A percentile compares a stretch with the other conserved stretches of the same genome.
These are phyloP conservation scores for Xestia sexstrigata DNA, from an alignment of 2,888 invertebrate genomes.

Conservation along the genomic window DNA sequence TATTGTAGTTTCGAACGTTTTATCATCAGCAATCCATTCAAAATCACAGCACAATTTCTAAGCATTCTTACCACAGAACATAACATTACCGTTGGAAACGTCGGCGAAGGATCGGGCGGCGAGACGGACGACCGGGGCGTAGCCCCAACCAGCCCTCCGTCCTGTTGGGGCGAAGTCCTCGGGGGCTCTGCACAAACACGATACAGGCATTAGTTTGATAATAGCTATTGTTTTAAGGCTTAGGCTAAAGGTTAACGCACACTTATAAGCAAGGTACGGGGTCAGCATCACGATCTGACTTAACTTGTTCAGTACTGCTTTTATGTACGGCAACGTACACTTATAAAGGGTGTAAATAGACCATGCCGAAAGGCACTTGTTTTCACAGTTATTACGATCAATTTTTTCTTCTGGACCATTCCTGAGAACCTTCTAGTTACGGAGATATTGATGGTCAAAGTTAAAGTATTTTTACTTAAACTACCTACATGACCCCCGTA, in stretches of 20 bases:
- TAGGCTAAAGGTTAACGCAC: slow-evolving; percentile 8
- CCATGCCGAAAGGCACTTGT: too few species aligned
- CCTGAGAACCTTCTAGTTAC: too few species aligned
- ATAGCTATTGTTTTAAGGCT: slow-evolving; percentile 38
- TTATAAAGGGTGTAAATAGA: too few species aligned
- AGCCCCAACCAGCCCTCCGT: slow-evolving; percentile 90
- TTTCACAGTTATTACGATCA: too few species aligned
- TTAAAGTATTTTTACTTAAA: too few species aligned
- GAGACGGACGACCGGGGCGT: slow-evolving; percentile 85
- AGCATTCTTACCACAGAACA: neutral
- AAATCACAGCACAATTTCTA: neutral
- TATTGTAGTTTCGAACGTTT: neutral
- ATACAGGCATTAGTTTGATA: slow-evolving; percentile 67
- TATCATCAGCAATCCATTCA: neutral
- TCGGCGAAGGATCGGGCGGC: slow-evolving; percentile 87
- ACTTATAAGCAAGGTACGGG: neutral
- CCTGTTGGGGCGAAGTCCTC: slow-evolving; percentile 94
- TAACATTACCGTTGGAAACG: slow-evolving; percentile 87
- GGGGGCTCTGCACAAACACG: slow-evolving; percentile 92
- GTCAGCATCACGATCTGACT: neutral
- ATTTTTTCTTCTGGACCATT: too few species aligned
- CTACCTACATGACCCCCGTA: too few species aligned
- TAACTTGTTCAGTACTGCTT: neutral
- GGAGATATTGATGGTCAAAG: too few species aligned
- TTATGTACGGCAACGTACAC: too few species aligned